Evolutionary conservation across 2,888 invertebrate genomes (phyloP).

Genomic region (Caenorhabditis sp.): DNA sequence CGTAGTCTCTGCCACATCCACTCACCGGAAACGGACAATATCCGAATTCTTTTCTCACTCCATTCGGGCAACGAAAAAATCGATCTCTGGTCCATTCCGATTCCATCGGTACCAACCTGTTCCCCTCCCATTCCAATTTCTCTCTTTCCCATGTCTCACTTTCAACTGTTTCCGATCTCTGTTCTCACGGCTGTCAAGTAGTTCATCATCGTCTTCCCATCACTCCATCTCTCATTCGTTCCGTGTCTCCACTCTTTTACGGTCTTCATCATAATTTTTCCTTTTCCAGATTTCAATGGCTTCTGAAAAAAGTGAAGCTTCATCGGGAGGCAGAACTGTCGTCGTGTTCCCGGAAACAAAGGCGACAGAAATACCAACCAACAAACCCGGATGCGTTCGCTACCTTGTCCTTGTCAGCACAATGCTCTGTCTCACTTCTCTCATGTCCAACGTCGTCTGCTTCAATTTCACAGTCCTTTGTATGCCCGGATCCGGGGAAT

Average conservation of each 20-base stretch:
- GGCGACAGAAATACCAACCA: constrained; percentile 11
- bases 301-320: not conserved
- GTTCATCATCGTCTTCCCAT: not conserved
- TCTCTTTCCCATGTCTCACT: not conserved
- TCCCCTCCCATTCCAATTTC: constrained; percentile 3
- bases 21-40: not conserved
- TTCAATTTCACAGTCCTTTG: constrained; percentile 81
- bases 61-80: not conserved
- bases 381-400: constrained; percentile 54
- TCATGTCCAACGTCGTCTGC: constrained; percentile 81
- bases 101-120: not conserved
- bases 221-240: not conserved
- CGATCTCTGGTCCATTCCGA: constrained; percentile 9
- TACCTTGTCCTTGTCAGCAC: constrained; percentile 75
- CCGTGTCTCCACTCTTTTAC: not conserved
- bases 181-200: not conserved
- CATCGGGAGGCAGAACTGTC: not conserved
- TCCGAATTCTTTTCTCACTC: not conserved
- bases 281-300: not conserved
- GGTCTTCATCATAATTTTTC: not conserved
- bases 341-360: constrained; percentile 6
- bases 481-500: constrained; percentile 71
- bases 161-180: constrained; percentile 9
- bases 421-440: constrained; percentile 78
- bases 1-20: not conserved